Evolutionary conservation across 2,888 invertebrate species (phyloP), one percentile per base, ranked within the genome.

Genomic region (Molanna angustata): DNA sequence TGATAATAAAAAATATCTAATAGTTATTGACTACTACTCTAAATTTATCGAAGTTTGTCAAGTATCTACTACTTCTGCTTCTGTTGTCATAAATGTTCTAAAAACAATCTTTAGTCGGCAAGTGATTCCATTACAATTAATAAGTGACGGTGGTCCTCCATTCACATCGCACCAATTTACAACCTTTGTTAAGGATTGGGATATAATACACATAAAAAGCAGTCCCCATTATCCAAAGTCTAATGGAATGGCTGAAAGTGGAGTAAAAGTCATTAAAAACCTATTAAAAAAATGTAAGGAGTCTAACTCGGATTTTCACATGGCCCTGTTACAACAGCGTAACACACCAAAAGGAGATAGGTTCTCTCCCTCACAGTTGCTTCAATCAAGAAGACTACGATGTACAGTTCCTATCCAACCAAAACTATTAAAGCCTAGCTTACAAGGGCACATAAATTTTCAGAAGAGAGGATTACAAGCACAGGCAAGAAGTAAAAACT

Each of bases 181-280:
- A 35, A 35, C 9, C 35, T 35, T 35, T 35, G 35, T 35, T 14
- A 11, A 11, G 13, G 35, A 35, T 11, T 35, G 35, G 35, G 35
- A 35, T 14, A 35, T 35, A 35, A 35, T 13, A 13, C 35, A 35
- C 14, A 35, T 35, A 13, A 11, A 35, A 35, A 35, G 13, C 14
- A 35, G 35, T 35, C 35, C 35, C 14, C 35, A 35, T 14, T 35
- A 35, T 14, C 35, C 35, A 35, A 11, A 35, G 14, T 35, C 35
- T 35, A 35, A 35, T 35, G 35, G 35, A 14, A 35, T 35, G 35
- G 35, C 14, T 35, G 35, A 35, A 35, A 35, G 35, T 35, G 35
- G 13, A 35, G 35, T 35, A 13, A 35, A 35, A 35, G 14, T 35
- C 14, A 35, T 35, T 35, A 35, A 35, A 35, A 35, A 35, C 14